Evolutionary conservation across 23 tunicate genomes (phyloP), one percentile per base, ranked within the genome.

Genomic region (Diplosoma virens): DNA sequence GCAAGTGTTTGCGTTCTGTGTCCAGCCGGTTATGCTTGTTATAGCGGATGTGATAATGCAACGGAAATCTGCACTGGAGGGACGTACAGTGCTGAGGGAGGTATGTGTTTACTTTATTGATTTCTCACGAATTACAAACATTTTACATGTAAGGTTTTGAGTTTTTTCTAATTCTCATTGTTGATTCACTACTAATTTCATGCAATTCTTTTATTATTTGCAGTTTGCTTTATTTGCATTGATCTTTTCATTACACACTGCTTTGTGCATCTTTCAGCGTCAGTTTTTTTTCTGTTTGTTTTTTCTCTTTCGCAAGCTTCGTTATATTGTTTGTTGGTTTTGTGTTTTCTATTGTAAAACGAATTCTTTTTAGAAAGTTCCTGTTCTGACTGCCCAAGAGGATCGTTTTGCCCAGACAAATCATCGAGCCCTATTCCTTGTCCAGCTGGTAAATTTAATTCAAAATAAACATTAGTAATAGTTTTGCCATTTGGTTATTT

Each of bases 1-100:
- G 77, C 71, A 34, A 28, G 59, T 33, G 22, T 58, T 37, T 89
- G 96, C 59, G 59, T 52, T 20, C 24, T 30, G 18, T 89, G 96
- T 48, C 88, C 88, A 0, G 96, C 88, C 52, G 96, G 96, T 2
- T 78, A 23, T 59, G 85, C 96, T 9, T 89, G 96, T 79, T 30
- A 55, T 37, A 20, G 55, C 4, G 26, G 28, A 2, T 6, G 27
- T 25, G 74, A 35, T 31, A 60, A 66, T 45, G 54, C 33, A 28
- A 87, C 80, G 29, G 67, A 77, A 34, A 25, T 60, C 1, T 89
- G 96, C 59, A n/a, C 55, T 20, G 74, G 27, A 0, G 96, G 96
- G 60, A 74, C 84, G 3, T 89, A 89, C 84, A 89, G 96, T 59
- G 75, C 84, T 36, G 65, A 32, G 32, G 76, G 70, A 71, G 84